phyloP scores from a whole-genome alignment of 2,888 invertebrate species.

The Linnaemya vulpina region DNA sequence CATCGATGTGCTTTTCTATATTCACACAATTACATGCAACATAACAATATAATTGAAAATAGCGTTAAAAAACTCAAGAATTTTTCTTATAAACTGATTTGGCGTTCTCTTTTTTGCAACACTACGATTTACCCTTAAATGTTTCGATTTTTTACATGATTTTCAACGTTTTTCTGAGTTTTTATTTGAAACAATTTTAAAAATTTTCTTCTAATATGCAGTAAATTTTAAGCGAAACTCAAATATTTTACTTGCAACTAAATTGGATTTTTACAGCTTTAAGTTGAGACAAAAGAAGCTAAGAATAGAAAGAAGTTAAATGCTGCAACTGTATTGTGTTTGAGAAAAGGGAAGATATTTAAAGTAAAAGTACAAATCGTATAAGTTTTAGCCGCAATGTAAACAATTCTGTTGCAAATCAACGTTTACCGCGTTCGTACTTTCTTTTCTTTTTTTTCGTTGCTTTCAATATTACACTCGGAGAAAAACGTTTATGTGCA shows the following conservation, averaged over 20 bases:
- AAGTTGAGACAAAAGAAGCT: slow-evolving; percentile 27
- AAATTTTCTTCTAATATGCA: slow-evolving; percentile 71
- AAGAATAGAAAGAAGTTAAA: slow-evolving; percentile 25
- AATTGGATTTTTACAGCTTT: slow-evolving; percentile 72
- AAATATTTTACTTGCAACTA: slow-evolving; percentile 75
- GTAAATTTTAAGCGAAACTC: slow-evolving; percentile 74
- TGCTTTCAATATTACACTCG: background rate
- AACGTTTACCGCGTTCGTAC: slow-evolving; percentile 32
- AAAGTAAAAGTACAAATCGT: slow-evolving; percentile 27
- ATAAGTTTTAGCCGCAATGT: slow-evolving; percentile 70
- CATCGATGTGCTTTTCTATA: slow-evolving; percentile 4
- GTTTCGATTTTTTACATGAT: slow-evolving; percentile 8
- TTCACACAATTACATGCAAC: slow-evolving; percentile 61
- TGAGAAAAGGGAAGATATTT: slow-evolving; percentile 20
- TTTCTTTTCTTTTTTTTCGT: background rate
- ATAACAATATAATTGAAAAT: slow-evolving; percentile 68
- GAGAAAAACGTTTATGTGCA: background rate
- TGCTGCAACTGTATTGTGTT: slow-evolving; percentile 13
- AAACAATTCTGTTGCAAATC: slow-evolving; percentile 57
- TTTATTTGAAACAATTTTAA: slow-evolving; percentile 50
- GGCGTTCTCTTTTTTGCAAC: background rate
- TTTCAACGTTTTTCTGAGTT: slow-evolving; percentile 13
- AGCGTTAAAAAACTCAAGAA: slow-evolving; percentile 24
- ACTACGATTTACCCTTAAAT: slow-evolving; percentile 4
- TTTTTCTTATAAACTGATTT: slow-evolving; percentile 44